A percentile compares a stretch with the other conserved stretches of the same genome.
phyloP scores from a whole-genome alignment of 1,140 invertebrate genomes.

The Druon quercuslanigerum region DNA sequence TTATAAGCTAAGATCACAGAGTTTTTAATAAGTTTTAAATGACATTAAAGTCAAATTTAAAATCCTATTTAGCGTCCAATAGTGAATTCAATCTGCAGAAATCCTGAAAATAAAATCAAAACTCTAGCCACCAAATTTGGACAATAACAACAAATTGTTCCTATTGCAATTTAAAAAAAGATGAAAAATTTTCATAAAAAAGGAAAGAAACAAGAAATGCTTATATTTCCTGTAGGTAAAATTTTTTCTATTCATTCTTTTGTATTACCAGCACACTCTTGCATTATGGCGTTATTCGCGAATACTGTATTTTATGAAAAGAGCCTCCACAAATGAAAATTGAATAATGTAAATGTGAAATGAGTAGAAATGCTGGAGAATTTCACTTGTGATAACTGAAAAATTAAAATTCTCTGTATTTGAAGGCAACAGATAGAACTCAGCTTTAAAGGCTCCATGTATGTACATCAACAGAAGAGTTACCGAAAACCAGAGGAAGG shows the following conservation, averaged over 20 bases:
- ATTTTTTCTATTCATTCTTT: background rate
- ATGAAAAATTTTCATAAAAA: too few species aligned
- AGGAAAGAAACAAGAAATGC: too few species aligned
- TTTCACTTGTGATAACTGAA: background rate
- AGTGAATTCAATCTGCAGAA: too few species aligned
- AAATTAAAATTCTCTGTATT: slow-evolving; percentile 1
- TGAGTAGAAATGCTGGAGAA: background rate
- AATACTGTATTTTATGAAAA: background rate
- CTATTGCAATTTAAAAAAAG: too few species aligned
- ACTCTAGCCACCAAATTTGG: too few species aligned
- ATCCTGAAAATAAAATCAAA: too few species aligned
- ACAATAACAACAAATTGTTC: too few species aligned
- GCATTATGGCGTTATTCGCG: background rate
- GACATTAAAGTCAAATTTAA: too few species aligned
- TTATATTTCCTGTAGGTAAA: too few species aligned
- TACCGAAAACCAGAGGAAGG: background rate
- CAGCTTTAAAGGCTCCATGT: background rate
- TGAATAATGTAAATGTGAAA: background rate
- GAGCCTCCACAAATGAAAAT: background rate
- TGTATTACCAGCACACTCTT: background rate
- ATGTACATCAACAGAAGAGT: slow-evolving; percentile 6
- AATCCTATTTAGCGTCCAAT: too few species aligned
- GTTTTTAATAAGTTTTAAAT: too few species aligned
- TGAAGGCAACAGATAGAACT: background rate
- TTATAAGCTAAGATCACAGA: too few species aligned